Conservation (phyloP, 2,888 invertebrate genomes). For the Mystacides longicornis region DNA sequence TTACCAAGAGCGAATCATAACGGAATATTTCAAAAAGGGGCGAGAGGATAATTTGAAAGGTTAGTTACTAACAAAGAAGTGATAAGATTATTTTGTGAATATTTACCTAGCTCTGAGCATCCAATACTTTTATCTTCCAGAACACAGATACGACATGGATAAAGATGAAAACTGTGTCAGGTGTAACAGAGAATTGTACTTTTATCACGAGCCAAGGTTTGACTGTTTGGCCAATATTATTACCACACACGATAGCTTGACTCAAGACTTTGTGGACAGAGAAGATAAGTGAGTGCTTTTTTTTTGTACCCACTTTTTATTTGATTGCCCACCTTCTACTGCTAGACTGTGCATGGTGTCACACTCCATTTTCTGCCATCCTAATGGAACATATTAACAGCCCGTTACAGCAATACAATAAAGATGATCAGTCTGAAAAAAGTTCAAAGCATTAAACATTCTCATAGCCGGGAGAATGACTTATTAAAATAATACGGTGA, state of each 20-base stretch:
- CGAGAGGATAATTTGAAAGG: conserved; percentile 63
- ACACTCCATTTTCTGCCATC: no score
- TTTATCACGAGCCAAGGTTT: conserved; percentile 52
- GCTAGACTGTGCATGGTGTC: no score
- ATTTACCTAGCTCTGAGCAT: background rate
- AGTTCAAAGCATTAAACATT: no score
- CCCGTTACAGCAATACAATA: no score
- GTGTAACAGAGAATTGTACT: conserved; percentile 36
- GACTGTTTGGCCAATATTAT: conserved; percentile 61
- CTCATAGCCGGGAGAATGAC: no score
- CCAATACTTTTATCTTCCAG: conserved; percentile 24
- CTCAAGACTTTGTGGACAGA: conserved; percentile 52
- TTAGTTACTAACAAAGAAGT: conserved; percentile 31
- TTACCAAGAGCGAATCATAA: conserved; percentile 42
- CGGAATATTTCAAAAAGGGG: conserved; percentile 58
- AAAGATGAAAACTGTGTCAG: conserved; percentile 36
- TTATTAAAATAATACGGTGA: no score
- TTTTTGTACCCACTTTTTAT: background rate
- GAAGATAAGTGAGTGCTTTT: conserved; percentile 41
- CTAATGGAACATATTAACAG: no score
- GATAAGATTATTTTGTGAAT: background rate
- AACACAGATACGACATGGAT: conserved; percentile 38
- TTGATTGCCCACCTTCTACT: no score
- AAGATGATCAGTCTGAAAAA: no score
- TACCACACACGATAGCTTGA: conserved; percentile 45